Conservation (phyloP, 2,113 vertebrate genomes). For the Colossoma macropomum region DNA sequence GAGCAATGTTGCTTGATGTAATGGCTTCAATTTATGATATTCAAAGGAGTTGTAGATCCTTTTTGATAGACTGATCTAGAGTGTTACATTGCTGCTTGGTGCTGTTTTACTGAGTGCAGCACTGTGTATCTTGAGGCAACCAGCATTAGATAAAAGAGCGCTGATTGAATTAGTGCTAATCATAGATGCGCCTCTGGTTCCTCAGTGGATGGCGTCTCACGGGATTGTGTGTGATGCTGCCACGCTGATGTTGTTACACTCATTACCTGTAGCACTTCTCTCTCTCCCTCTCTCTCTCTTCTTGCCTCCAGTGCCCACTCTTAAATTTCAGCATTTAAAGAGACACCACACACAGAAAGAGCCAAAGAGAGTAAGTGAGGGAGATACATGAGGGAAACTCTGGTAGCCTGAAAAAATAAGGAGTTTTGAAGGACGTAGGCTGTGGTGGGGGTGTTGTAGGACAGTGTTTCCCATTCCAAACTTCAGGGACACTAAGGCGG, state of each 20-base stretch:
- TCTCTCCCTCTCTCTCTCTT: not conserved
- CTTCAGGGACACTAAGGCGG: not conserved
- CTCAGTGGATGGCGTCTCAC: conserved; percentile 6
- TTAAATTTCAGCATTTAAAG: conserved; percentile 33
- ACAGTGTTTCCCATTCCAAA: not conserved
- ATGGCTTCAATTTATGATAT: not conserved
- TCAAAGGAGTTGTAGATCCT: conserved; percentile 1
- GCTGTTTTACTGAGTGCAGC: not conserved
- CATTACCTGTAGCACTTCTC: conserved; percentile 35
- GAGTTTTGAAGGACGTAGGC: conserved; percentile 20
- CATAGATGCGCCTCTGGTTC: conserved; percentile 34
- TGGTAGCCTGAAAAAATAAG: conserved; percentile 11
- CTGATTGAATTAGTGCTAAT: conserved; percentile 52
- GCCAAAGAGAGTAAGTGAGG: not conserved
- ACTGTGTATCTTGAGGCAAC: conserved; percentile 12
- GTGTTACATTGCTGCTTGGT: not conserved
- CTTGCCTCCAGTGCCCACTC: conserved; percentile 10
- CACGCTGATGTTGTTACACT: conserved; percentile 20
- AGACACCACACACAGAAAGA: conserved; percentile 1
- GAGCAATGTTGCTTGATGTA: not conserved
- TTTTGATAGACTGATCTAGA: conserved; percentile 17
- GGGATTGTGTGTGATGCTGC: conserved; percentile 19
- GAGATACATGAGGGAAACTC: not conserved
- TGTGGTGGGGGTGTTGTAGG: not conserved
- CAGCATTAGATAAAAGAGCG: conserved; percentile 39